A percentile compares a stretch with the other conserved stretches of the same genome.
Conservation (phyloP, 53 echinoderm and acorn worm species). For the Pentamera pediparva region DNA sequence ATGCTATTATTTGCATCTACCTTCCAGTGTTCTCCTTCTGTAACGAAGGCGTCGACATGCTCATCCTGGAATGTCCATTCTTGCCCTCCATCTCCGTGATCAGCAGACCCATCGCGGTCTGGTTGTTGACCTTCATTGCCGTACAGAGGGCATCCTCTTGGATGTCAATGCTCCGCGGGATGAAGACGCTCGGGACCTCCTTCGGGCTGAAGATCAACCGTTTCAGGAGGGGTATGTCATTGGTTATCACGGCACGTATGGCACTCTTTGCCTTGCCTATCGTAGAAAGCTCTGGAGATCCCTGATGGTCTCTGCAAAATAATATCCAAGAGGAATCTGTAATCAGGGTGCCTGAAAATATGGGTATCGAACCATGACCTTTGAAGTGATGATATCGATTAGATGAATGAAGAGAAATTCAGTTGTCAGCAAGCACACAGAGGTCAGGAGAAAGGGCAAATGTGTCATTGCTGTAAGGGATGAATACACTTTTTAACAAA, state of each 20-base stretch:
- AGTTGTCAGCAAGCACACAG: too few relatives aligned
- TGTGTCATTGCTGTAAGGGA: too few relatives aligned
- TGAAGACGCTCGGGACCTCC: slow-evolving; percentile 57
- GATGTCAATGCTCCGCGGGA: slow-evolving; percentile 18
- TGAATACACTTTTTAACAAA: too few relatives aligned
- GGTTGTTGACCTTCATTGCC: slow-evolving; percentile 8
- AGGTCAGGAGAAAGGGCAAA: too few relatives aligned
- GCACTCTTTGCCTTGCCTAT: slow-evolving; percentile 57
- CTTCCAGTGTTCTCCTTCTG: slow-evolving; percentile 53
- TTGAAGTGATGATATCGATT: too few relatives aligned
- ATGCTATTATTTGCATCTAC: too few relatives aligned
- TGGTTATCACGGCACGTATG: slow-evolving; percentile 95
- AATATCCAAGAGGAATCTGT: too few relatives aligned
- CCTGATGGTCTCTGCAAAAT: neutral
- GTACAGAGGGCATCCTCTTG: neutral
- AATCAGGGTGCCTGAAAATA: too few relatives aligned
- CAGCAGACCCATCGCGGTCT: slow-evolving; percentile 1
- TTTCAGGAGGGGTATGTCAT: slow-evolving; percentile 70
- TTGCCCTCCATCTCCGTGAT: slow-evolving; percentile 6
- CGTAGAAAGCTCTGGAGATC: neutral
- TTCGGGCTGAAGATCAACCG: slow-evolving; percentile 65
- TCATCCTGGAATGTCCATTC: slow-evolving; percentile 9
- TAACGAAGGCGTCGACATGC: neutral
- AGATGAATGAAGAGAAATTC: too few relatives aligned
- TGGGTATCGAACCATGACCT: too few relatives aligned